These are phyloP conservation scores for Calonectris borealis DNA, from an alignment of 2,113 vertebrate genomes.

Conservation along the genomic window DNA sequence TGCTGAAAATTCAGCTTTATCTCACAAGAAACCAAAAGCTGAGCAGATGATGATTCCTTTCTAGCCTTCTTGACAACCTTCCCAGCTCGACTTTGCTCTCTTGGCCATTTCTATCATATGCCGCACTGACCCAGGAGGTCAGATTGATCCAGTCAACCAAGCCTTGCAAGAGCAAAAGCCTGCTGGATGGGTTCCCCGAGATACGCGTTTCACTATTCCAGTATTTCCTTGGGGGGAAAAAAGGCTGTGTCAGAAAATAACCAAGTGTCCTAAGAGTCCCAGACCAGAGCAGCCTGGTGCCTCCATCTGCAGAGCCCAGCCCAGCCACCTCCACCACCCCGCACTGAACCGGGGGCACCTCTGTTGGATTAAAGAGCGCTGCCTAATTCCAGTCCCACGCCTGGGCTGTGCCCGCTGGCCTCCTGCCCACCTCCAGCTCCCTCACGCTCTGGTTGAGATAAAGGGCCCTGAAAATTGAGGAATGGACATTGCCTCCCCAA, in stretches of 20 bases:
- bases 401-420: neutral
- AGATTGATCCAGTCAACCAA: neutral
- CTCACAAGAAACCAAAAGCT: neutral
- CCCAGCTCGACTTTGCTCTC: neutral
- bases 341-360: fast-evolving
- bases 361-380: neutral
- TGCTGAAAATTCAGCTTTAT: constrained; percentile 18
- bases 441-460: neutral
- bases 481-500: neutral
- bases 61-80: neutral
- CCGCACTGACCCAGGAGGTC: neutral
- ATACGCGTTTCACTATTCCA: neutral
- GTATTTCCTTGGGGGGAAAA: fast-evolving
- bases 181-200: neutral
- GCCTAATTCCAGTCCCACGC: neutral
- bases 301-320: neutral
- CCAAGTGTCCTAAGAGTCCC: neutral
- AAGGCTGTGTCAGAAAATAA: neutral
- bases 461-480: neutral
- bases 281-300: neutral
- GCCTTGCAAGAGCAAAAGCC: neutral
- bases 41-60: neutral
- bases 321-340: neutral
- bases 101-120: neutral
- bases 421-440: neutral